Conservation (phyloP, 2,888 invertebrate species). For the Chelonus formosanus region DNA sequence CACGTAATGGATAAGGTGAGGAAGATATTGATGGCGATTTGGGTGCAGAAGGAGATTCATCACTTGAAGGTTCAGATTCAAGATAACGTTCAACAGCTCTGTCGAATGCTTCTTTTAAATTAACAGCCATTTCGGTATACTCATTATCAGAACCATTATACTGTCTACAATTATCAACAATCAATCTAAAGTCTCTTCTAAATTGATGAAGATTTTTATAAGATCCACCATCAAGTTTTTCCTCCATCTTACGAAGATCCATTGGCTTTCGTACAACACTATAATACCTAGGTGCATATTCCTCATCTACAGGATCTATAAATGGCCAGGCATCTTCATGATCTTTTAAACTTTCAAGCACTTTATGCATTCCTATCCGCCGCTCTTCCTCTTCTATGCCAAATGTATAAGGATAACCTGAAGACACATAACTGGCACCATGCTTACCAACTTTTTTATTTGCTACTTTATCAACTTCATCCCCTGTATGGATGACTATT, state of each 20-base stretch:
- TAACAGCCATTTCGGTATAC: constrained; percentile 88
- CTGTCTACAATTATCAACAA: constrained; percentile 90
- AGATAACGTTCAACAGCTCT: constrained; percentile 84
- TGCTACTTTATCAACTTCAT: constrained; percentile 51
- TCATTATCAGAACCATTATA: constrained; percentile 95
- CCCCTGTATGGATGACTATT: constrained; percentile 74
- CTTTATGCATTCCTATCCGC: constrained; percentile 91
- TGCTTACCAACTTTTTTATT: constrained; percentile 54
- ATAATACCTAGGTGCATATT: constrained; percentile 85
- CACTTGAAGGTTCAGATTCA: constrained; percentile 81
- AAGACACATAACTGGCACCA: constrained; percentile 53
- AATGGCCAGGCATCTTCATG: constrained; percentile 96
- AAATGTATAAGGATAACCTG: constrained; percentile 56
- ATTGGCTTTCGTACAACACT: constrained; percentile 77
- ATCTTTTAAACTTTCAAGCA: constrained; percentile 84
- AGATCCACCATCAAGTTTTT: constrained; percentile 81
- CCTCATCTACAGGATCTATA: constrained; percentile 90
- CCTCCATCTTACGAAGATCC: constrained; percentile 89
- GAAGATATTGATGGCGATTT: constrained; percentile 46
- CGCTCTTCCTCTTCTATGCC: constrained; percentile 77
- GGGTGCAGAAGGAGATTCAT: constrained; percentile 65
- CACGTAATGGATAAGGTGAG: constrained; percentile 45
- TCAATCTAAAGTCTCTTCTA: constrained; percentile 87
- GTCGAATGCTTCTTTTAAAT: constrained; percentile 82
- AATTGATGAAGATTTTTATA: constrained; percentile 84